Evolutionary conservation across 2,797 vertebrate species (phyloP), one percentile per base, ranked within the genome.

Genomic region (Falco columbarius): DNA sequence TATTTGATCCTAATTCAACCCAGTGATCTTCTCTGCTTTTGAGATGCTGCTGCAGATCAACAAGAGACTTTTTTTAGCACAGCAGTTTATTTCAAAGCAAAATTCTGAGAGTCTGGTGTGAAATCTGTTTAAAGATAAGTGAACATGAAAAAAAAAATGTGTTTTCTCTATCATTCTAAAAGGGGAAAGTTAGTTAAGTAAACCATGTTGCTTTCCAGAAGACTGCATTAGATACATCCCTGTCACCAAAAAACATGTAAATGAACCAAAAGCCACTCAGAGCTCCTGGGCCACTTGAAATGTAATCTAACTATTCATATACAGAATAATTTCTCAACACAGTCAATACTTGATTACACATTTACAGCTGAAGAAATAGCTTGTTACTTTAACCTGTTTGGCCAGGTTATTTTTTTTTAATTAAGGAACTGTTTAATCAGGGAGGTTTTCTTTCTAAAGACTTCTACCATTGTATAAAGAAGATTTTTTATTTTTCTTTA

Each of bases 1-100:
- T 96, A 94, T 93, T 97, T 97, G 95, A 97, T 96, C 79, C 97
- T 98, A 98, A 98, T 98, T 97, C 97, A 96, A 97, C 80, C 30
- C 98, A 98, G 98, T 98, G 97, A 97, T 87, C 95, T 95, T 96
- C 89, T 95, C 68, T 90, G 73, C 67, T 66, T 91, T 80, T 80
- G 77, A 81, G 51, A 82, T 86, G 62, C 34, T 91, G 46, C 83
- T 92, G 54, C 29, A 85, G 74, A 86, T 77, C 70, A 77, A 71
- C 18, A 63, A 51, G 30, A 72, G 24, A 49, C 14, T 26, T 55
- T n/a, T 89, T 89, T 67, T n/a, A 82, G 36, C 36, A 42, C 6
- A 84, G 51, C 14, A 47, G 29, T 56, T 68, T 21, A 66, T 54
- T 93, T 89, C 59, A 93, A 93, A 80, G n/a, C 32, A 89, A 86